Percentiles rank a stretch among this genome's conserved stretches.
phyloP scores from a whole-genome alignment of 1,140 invertebrate species.

The Mactra quadrangularis region DNA sequence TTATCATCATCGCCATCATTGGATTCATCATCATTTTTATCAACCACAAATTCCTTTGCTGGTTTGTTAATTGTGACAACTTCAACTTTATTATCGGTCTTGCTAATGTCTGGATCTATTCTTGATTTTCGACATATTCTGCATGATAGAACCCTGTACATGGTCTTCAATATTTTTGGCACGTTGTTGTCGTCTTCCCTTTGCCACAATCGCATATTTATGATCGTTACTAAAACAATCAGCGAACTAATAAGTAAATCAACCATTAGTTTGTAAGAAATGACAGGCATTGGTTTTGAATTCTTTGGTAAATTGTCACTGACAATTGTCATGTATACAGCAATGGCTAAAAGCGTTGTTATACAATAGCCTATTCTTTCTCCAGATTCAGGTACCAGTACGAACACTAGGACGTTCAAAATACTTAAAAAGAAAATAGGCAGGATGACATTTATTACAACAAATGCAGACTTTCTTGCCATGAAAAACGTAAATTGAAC shows the following conservation, averaged over 20 bases:
- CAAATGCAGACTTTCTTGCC: constrained; percentile 77
- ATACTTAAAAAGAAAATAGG: constrained; percentile 86
- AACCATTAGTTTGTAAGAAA: constrained; percentile 51
- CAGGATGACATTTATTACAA: constrained; percentile 86
- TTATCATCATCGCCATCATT: neutral
- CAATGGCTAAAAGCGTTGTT: constrained; percentile 86
- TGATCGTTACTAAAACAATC: constrained; percentile 25
- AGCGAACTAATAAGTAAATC: constrained; percentile 42
- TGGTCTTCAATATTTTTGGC: neutral
- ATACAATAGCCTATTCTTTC: constrained; percentile 86
- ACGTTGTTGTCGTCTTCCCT: constrained; percentile 9
- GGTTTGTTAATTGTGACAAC: neutral
- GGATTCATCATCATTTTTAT: neutral
- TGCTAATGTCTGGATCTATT: neutral
- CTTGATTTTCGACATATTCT: neutral
- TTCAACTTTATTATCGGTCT: neutral
- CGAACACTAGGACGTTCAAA: constrained; percentile 86
- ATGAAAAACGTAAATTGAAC: constrained; percentile 51
- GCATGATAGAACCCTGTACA: neutral
- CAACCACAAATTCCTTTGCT: neutral
- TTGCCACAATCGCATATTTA: constrained; percentile 4
- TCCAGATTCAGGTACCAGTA: constrained; percentile 86
- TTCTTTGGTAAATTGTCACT: constrained; percentile 86
- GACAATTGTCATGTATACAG: constrained; percentile 86
- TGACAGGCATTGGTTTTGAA: constrained; percentile 85